Percentiles rank a stretch among this genome's conserved stretches.
Evolutionary conservation across 2,797 vertebrate genomes (phyloP).

Genomic region (Pangasius djambal): DNA sequence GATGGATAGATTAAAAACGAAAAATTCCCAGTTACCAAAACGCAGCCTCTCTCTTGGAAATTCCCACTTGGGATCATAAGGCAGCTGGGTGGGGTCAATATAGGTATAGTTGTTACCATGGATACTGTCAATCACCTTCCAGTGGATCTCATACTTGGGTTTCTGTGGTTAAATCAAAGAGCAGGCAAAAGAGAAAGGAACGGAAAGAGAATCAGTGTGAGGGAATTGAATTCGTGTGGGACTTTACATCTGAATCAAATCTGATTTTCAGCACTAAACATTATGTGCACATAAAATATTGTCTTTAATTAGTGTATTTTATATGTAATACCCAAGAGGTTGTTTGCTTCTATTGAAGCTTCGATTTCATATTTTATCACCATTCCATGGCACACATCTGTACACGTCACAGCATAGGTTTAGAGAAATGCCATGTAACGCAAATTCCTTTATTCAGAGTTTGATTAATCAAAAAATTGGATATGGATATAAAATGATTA

Average conservation of each 20-base stretch:
- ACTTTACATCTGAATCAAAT: constrained; percentile 15
- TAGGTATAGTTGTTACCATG: constrained; percentile 98
- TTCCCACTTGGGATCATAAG: constrained; percentile 98
- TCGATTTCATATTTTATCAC: background rate
- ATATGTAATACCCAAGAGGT: background rate
- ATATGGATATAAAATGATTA: background rate
- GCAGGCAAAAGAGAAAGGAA: background rate
- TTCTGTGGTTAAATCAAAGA: constrained; percentile 75
- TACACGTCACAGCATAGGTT: background rate
- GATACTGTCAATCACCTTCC: constrained; percentile 98
- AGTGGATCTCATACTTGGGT: constrained; percentile 98
- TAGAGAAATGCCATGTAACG: background rate
- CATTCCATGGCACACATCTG: background rate
- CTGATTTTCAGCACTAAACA: constrained; percentile 10
- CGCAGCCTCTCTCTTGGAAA: constrained; percentile 95
- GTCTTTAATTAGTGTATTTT: constrained; percentile 18
- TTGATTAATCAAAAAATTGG: background rate
- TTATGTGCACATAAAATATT: constrained; percentile 23
- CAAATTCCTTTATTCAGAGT: background rate
- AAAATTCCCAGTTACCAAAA: constrained; percentile 79
- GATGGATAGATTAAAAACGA: background rate
- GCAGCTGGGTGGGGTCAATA: constrained; percentile 95
- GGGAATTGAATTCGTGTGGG: constrained; percentile 4
- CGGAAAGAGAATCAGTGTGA: background rate
- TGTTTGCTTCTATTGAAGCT: background rate